A percentile compares a stretch with the other conserved stretches of the same genome.
These are phyloP conservation scores for Brachynemurus nebulosus DNA, from an alignment of 2,888 invertebrate species.

Conservation along the genomic window DNA sequence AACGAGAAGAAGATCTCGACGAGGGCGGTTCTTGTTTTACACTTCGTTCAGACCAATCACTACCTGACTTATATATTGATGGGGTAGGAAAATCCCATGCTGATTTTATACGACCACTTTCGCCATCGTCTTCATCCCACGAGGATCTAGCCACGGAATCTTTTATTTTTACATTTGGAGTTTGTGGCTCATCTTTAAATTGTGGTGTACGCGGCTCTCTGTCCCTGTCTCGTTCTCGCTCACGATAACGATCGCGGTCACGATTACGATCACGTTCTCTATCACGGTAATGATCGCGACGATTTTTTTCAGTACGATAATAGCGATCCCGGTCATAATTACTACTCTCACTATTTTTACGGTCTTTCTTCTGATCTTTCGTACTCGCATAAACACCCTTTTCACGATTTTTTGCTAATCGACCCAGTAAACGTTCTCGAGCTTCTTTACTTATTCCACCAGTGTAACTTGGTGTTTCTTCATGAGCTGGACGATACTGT, in stretches of 20 bases:
- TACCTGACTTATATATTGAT: constrained; percentile 32
- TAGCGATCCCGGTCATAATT: no score
- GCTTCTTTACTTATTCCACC: constrained; percentile 80
- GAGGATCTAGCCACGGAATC: constrained; percentile 52
- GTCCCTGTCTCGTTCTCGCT: constrained; percentile 21
- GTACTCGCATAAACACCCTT: constrained; percentile 60
- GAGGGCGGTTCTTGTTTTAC: constrained; percentile 21
- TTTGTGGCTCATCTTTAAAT: constrained; percentile 75
- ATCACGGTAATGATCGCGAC: constrained; percentile 22
- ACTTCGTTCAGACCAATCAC: constrained; percentile 29
- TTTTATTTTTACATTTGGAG: constrained; percentile 54
- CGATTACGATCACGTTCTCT: constrained; percentile 22
- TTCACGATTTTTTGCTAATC: constrained; percentile 44
- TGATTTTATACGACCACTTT: constrained; percentile 47
- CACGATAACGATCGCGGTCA: constrained; percentile 28
- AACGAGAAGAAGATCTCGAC: not conserved
- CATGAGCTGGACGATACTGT: constrained; percentile 62
- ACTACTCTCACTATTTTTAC: no score
- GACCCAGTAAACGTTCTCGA: constrained; percentile 53
- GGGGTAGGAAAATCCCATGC: constrained; percentile 93
- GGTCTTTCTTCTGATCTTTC: constrained; percentile 37
- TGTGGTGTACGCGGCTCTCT: constrained; percentile 34
- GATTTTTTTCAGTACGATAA: constrained; percentile 30
- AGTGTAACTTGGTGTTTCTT: constrained; percentile 89
- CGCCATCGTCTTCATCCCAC: constrained; percentile 70